Evolutionary conservation across 1,140 invertebrate genomes (phyloP).

Genomic region (Wasmannia auropunctata): DNA sequence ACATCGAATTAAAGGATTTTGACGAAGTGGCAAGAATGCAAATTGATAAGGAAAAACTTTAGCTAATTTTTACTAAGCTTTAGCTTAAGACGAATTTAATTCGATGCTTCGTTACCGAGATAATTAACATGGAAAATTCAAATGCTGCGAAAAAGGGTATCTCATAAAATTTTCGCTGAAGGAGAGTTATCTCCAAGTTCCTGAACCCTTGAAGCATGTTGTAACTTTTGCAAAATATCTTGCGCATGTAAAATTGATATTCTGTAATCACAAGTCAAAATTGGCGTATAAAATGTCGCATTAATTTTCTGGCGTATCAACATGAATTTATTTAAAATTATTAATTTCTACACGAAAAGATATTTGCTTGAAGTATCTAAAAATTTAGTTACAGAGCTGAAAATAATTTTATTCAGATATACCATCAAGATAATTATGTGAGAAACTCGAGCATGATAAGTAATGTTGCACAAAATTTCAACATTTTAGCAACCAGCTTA

Average conservation of each 20-base stretch:
- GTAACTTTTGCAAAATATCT: constrained; percentile 25
- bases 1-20: constrained; percentile 43
- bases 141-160: constrained; percentile 8
- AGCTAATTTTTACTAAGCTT: constrained; percentile 42
- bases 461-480: no score
- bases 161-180: constrained; percentile 4
- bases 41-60: constrained; percentile 41
- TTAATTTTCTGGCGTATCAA: not conserved
- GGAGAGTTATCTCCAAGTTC: not conserved
- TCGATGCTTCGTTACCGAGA: constrained; percentile 31
- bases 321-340: not conserved
- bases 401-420: no score
- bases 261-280: not conserved
- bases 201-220: not conserved
- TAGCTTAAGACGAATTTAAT: constrained; percentile 42
- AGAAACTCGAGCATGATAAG: no score
- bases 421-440: no score
- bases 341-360: not conserved
- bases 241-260: not conserved
- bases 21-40: constrained; percentile 30
- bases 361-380: no score
- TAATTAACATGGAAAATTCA: constrained; percentile 42
- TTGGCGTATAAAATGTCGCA: not conserved
- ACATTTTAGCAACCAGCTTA: no score
- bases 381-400: no score